A percentile compares a stretch with the other conserved stretches of the same genome.
Evolutionary conservation across 2,888 invertebrate genomes (phyloP).

Genomic region (Sphaeridia pumilis): DNA sequence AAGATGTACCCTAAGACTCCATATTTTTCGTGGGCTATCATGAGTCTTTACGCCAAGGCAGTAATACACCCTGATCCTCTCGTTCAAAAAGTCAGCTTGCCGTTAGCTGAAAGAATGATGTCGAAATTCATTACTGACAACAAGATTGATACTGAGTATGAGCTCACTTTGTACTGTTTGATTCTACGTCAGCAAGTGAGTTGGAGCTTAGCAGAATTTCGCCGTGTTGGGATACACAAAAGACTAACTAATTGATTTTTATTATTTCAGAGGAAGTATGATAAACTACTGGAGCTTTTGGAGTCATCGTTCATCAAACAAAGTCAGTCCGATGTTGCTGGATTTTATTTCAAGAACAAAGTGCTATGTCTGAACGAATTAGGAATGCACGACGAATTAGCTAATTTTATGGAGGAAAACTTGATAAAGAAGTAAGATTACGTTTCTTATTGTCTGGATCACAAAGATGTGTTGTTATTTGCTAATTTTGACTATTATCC

Average conservation of each 20-base stretch:
- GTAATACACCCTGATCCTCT: slow-evolving; percentile 38
- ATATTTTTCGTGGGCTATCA: slow-evolving; percentile 96
- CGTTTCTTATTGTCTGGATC: background rate
- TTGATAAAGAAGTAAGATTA: slow-evolving; percentile 16
- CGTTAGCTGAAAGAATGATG: slow-evolving; percentile 88
- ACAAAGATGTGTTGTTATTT: background rate
- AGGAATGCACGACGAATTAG: slow-evolving; percentile 15
- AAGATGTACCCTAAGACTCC: slow-evolving; percentile 87
- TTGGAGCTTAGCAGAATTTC: no score
- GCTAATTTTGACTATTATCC: background rate
- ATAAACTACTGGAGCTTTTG: slow-evolving; percentile 69
- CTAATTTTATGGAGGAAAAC: slow-evolving; percentile 14
- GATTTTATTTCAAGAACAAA: slow-evolving; percentile 20
- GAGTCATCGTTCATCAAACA: slow-evolving; percentile 54
- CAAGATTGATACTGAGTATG: slow-evolving; percentile 71
- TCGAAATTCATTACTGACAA: slow-evolving; percentile 57
- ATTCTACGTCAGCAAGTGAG: slow-evolving; percentile 52
- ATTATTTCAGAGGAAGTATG: slow-evolving; percentile 56
- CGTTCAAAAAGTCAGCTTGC: slow-evolving; percentile 57
- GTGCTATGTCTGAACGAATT: slow-evolving; percentile 15
- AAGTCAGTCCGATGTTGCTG: slow-evolving; percentile 12
- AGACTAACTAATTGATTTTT: no score
- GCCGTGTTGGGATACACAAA: no score
- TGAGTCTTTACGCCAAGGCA: slow-evolving; percentile 62
- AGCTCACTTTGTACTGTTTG: slow-evolving; percentile 79